Evolutionary conservation across 2,888 invertebrate species (phyloP), one percentile per base, ranked within the genome.

Genomic region (Lacanobia oleracea): DNA sequence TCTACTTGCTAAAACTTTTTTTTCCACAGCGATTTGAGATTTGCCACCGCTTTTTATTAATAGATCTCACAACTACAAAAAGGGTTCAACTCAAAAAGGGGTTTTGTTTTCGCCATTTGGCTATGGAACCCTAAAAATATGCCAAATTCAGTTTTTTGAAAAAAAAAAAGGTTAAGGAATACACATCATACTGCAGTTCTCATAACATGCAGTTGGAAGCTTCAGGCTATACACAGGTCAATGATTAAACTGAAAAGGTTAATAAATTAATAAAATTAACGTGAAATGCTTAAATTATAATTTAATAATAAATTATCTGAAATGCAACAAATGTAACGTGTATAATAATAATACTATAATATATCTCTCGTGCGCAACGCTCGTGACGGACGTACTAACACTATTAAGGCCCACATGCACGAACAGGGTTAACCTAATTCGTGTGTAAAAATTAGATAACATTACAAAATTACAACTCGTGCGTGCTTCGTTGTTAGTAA

Each of bases 321-420:
- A 85, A 85, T 83, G 85, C 84, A 83, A 82, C 85, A 82, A 79
- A 84, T 78, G 73, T 83, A 84, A 81, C 72, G 54, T 75, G 81
- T 83, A 81, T 83, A 83, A 68, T 77, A 81, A 81, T 77, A 81
- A 81, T 81, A 79, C 70, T 67, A 67, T 62, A 60, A 40, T 78
- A 78, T 65, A 78, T 82, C 45, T 69, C 54, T 74, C 54, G 59
- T 69, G 73, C 74, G 74, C 56, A 64, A 45, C 74, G 65, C 71
- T 67, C 67, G 64, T 71, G 79, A 71, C 75, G 62, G 64, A 77
- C 67, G 65, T 72, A 78, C 79, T 83, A 84, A 77, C 82, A 81
- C 84, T 83, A 83, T 76, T 83, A 83, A 83, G 83, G 83, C 83
- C 82, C 82, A 79, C 33, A 72, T 65, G 21, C 83, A 71, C 81